A percentile compares a stretch with the other conserved stretches of the same genome.
These are phyloP conservation scores for Yponomeuta plumbellus DNA, from an alignment of 2,888 invertebrate species.

Conservation along the genomic window DNA sequence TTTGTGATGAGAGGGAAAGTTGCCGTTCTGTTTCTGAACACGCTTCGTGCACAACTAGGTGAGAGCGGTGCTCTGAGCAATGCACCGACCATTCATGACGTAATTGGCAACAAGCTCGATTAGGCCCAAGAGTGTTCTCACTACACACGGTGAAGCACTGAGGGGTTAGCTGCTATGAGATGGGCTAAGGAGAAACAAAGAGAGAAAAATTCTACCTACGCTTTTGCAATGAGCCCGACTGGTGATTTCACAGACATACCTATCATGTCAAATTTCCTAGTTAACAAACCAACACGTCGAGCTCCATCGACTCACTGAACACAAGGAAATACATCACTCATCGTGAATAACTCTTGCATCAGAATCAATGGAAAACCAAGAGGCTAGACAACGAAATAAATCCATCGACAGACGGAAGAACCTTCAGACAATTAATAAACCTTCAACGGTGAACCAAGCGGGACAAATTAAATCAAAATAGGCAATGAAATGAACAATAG, in stretches of 20 bases:
- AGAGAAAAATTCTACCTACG: background rate
- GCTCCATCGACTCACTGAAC: too few species aligned
- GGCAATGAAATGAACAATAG: slow-evolving; percentile 40
- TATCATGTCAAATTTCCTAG: too few species aligned
- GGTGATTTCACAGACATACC: too few species aligned
- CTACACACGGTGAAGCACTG: slow-evolving; percentile 36
- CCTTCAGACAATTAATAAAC: background rate
- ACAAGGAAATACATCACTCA: too few species aligned
- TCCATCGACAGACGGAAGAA: background rate
- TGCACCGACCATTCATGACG: slow-evolving; percentile 68
- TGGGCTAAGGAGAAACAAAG: background rate
- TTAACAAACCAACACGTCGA: too few species aligned
- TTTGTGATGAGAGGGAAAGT: slow-evolving; percentile 72
- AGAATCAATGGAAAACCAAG: background rate
- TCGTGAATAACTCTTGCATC: too few species aligned
- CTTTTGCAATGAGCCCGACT: background rate
- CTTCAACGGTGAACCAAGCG: slow-evolving; percentile 30
- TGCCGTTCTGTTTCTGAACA: slow-evolving; percentile 64
- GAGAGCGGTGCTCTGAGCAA: slow-evolving; percentile 68
- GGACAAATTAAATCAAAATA: slow-evolving; percentile 6
- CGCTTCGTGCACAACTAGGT: slow-evolving; percentile 69
- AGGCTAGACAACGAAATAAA: background rate
- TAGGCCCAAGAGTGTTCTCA: slow-evolving; percentile 56
- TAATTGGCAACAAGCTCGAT: slow-evolving; percentile 69
- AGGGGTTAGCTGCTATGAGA: background rate